Conservation (phyloP, 2,888 invertebrate species). For the Adelphocoris suturalis region DNA sequence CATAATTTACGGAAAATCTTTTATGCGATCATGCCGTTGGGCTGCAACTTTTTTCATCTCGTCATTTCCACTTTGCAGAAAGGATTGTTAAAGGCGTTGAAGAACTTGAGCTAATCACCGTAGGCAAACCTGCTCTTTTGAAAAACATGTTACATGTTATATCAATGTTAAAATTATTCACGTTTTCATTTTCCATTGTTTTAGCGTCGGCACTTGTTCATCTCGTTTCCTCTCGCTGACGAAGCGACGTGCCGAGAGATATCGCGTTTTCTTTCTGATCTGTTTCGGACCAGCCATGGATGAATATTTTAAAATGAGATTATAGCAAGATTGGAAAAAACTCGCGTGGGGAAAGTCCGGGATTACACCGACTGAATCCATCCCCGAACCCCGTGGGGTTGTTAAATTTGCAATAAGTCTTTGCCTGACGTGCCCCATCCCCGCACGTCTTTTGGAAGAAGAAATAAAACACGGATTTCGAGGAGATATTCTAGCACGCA, state of each 20-base stretch:
- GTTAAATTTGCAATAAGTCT: conserved; percentile 51
- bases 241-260: neutral
- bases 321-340: conserved; percentile 45
- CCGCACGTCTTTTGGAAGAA: neutral
- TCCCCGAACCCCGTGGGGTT: conserved; percentile 46
- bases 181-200: neutral
- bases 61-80: no score
- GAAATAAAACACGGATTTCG: neutral
- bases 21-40: no score
- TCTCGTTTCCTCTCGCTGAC: neutral
- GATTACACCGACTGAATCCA: conserved; percentile 49
- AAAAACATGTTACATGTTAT: no score
- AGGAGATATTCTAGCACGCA: conserved; percentile 7
- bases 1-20: no score
- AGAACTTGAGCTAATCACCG: no score
- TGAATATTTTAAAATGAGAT: conserved; percentile 55
- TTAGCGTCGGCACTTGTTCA: neutral
- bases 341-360: neutral
- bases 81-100: no score
- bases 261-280: conserved; percentile 31
- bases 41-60: no score
- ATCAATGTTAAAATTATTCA: neutral
- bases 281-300: conserved; percentile 9
- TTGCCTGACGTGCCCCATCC: neutral
- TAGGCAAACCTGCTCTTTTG: no score